Percentiles rank a stretch among this genome's conserved stretches.
Evolutionary conservation across 1,140 invertebrate species (phyloP).

Genomic region (Cataglyphis hispanica): DNA sequence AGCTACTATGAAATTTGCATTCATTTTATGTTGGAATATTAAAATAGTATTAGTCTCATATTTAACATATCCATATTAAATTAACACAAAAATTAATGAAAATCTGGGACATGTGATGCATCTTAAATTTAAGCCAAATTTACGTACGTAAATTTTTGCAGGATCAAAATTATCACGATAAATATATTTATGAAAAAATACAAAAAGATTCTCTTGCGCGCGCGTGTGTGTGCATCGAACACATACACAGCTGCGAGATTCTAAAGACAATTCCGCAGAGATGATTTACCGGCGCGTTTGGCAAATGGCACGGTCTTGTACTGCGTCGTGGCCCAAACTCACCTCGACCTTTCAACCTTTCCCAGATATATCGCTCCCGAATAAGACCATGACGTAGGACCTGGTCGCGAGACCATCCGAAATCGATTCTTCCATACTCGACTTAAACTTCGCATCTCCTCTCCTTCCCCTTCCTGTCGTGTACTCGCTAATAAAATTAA

Average conservation of each 20-base stretch:
- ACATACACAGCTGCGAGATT: conserved; percentile 7
- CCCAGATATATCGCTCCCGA: conserved; percentile 58
- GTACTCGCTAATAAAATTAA: conserved; percentile 47
- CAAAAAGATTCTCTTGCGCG: neutral
- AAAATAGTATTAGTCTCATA: no score
- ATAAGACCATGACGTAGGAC: conserved; percentile 58
- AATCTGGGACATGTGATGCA: no score
- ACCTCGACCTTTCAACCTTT: conserved; percentile 58
- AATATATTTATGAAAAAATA: neutral
- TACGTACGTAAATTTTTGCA: neutral
- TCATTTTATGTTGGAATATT: no score
- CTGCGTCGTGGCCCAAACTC: conserved; percentile 23
- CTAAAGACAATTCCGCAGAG: conserved; percentile 50
- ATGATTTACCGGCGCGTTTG: conserved; percentile 61
- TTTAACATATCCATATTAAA: no score
- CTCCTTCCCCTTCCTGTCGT: no score
- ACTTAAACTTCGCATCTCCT: conserved; percentile 12
- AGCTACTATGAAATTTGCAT: no score
- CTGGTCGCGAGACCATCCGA: conserved; percentile 14
- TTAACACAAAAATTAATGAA: no score
- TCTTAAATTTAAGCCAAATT: no score
- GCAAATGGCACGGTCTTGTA: conserved; percentile 62
- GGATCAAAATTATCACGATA: neutral
- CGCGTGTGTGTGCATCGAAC: no score
- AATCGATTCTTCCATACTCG: conserved; percentile 50